These are phyloP conservation scores for Capitulum mitella DNA, from an alignment of 2,888 invertebrate species.

Conservation along the genomic window DNA sequence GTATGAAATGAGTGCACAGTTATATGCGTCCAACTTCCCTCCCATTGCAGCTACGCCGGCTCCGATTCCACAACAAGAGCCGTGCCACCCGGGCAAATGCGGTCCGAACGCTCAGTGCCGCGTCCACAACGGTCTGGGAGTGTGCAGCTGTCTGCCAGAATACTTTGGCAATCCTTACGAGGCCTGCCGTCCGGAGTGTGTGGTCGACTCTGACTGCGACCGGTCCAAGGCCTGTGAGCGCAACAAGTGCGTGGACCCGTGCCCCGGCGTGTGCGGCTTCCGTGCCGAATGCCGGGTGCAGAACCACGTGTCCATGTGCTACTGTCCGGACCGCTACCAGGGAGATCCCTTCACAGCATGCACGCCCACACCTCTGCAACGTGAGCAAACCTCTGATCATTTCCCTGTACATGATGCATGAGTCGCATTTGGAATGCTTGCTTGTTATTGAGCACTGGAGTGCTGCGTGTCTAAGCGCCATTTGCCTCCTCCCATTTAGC, in stretches of 20 bases:
- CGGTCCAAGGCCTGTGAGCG: constrained; percentile 65
- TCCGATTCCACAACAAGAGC: constrained; percentile 24
- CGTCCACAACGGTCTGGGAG: constrained; percentile 59
- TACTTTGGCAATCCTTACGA: constrained; percentile 68
- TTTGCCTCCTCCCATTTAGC: constrained; percentile 50
- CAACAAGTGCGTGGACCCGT: constrained; percentile 65
- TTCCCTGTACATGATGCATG: background rate
- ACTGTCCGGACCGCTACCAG: constrained; percentile 62
- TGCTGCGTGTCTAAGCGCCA: background rate
- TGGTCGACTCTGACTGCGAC: constrained; percentile 67
- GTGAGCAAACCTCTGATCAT: background rate
- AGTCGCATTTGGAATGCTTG: background rate
- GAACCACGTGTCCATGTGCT: constrained; percentile 65
- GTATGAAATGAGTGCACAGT: too few relatives aligned
- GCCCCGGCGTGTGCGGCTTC: constrained; percentile 61
- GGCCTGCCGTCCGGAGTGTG: constrained; percentile 66
- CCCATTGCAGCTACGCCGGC: constrained; percentile 40
- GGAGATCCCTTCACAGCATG: constrained; percentile 72
- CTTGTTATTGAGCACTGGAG: background rate
- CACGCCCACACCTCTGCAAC: background rate
- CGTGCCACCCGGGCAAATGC: constrained; percentile 46
- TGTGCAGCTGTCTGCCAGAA: constrained; percentile 64
- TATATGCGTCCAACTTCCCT: background rate
- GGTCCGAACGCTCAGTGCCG: constrained; percentile 78
- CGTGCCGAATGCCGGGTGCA: constrained; percentile 65